Evolutionary conservation across 2,113 vertebrate genomes (phyloP), one percentile per base, ranked within the genome.

Genomic region (Elephantulus edwardii): DNA sequence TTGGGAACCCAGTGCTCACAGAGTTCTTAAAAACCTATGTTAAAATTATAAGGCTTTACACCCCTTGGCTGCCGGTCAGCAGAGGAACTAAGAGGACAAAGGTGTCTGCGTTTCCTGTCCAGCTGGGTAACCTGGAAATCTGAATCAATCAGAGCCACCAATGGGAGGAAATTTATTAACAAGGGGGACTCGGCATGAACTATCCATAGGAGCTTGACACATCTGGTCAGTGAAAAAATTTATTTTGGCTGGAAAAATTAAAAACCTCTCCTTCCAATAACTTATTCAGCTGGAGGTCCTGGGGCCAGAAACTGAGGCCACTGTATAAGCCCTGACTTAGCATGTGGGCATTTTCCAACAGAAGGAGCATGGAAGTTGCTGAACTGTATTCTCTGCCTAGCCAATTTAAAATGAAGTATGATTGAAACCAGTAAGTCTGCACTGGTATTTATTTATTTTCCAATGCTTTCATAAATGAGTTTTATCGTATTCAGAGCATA

Each of bases 401-500:
- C 64, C 75, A 91, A 90, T 91, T 88, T 95, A 89, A 95, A 92
- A 86, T 8, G 52, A 94, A 96, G 89, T 91, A 93, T 88, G 85
- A 95, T 95, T 91, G 82, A 88, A 91, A 83, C 75, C 89, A 79
- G 62, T 94, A 86, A 54, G 52, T 91, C 75, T 83, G 71, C 70
- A 88, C 46, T 91, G 85, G 88, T 89, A 83, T 95, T 94, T 96
- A 88, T 95, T 95, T 92, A 93, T 94, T 95, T 93, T 91, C 64
- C 48, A 88, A 0, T 95, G 91, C 52, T 78, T 93, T 94, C 60
- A 88, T 85, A 93, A 95, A 95, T 0, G 9, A 92, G 82, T 91
- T 93, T 94, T 91, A 62, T 86, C 83, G 75, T 92, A 94, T 94
- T 96, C 82, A 93, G 89, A 92, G 58, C 87, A 95, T 83, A 92